phyloP scores from a whole-genome alignment of 2,113 vertebrate species.

The Etia nguti region DNA sequence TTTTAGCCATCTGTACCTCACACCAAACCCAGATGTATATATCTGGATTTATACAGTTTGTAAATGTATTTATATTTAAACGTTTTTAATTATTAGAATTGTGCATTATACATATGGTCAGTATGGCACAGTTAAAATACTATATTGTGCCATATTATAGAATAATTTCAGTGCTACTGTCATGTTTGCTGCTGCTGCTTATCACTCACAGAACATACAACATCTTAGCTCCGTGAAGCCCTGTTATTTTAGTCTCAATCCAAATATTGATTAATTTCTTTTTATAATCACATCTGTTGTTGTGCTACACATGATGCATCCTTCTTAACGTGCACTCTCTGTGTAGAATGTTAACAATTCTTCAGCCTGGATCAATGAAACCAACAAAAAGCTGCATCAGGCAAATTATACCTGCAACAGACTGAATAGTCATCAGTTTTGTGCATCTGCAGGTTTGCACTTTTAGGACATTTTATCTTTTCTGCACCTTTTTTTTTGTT shows the following conservation, averaged over 20 bases:
- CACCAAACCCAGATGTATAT: background rate
- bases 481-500: background rate
- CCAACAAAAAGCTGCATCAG: slow-evolving; percentile 35
- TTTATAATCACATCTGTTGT: background rate
- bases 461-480: background rate
- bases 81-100: background rate
- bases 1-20: background rate
- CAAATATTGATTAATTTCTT: background rate
- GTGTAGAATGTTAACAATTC: background rate
- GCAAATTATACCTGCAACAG: background rate
- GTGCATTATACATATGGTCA: background rate
- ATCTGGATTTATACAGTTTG: background rate
- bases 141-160: background rate
- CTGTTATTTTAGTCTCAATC: background rate
- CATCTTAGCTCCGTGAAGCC: background rate
- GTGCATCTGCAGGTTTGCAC: background rate
- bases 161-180: background rate
- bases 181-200: background rate
- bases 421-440: slow-evolving; percentile 17
- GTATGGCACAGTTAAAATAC: background rate
- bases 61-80: background rate
- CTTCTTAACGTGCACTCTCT: background rate
- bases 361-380: slow-evolving; percentile 18
- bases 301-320: background rate
- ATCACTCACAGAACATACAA: background rate